Conservation (phyloP, 2,113 vertebrate species). For the Symphodus melops region DNA sequence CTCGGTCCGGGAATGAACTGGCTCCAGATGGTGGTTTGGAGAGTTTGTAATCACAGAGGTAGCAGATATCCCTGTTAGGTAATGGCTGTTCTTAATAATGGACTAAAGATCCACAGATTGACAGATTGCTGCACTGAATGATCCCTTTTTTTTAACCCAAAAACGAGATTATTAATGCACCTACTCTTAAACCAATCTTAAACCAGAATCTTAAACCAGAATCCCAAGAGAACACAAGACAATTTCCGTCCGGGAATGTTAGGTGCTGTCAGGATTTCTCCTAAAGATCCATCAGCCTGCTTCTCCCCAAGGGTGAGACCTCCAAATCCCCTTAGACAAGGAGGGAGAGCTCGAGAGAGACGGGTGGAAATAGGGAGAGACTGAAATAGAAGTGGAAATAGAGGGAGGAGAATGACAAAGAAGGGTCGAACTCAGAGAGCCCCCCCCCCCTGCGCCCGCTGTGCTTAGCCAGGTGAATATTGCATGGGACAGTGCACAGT, state of each 20-base stretch:
- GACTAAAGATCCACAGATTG: background rate
- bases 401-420: conserved; percentile 45
- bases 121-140: background rate
- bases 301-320: conserved; percentile 6
- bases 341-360: background rate
- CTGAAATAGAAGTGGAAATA: conserved; percentile 52
- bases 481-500: conserved; percentile 64
- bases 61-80: conserved; percentile 14
- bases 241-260: conserved; percentile 30
- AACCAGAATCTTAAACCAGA: conserved; percentile 3
- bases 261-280: conserved; percentile 30
- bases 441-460: conserved; percentile 46
- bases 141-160: background rate
- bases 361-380: conserved; percentile 24
- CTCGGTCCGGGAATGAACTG: conserved; percentile 17
- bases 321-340: conserved; percentile 3
- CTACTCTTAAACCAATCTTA: no score
- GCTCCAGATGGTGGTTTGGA: conserved; percentile 17
- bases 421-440: conserved; percentile 43
- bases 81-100: conserved; percentile 13
- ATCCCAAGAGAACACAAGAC: conserved; percentile 5
- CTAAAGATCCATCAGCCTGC: conserved; percentile 12
- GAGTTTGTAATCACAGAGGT: conserved; percentile 24
- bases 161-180: background rate
- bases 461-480: conserved; percentile 73